A percentile compares a stretch with the other conserved stretches of the same genome.
Evolutionary conservation across 2,888 invertebrate species (phyloP).

Genomic region (Aspidapion aeneum): DNA sequence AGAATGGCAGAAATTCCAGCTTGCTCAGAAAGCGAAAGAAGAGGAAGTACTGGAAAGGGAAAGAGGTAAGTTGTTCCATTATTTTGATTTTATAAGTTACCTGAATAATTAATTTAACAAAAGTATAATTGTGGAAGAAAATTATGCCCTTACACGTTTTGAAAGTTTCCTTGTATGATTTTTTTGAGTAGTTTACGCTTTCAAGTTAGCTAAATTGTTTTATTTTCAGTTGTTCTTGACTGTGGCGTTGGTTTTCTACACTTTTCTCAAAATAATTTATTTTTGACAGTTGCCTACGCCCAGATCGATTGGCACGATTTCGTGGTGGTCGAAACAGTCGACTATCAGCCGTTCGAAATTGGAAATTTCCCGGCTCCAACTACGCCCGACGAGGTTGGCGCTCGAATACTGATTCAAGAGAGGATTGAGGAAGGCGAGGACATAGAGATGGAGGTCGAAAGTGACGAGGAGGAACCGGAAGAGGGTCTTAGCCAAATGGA

Average conservation of each 20-base stretch:
- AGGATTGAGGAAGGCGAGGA: slow-evolving; percentile 77
- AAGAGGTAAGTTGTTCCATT: slow-evolving; percentile 65
- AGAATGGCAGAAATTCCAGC: slow-evolving; percentile 95
- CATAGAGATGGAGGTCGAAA: slow-evolving; percentile 88
- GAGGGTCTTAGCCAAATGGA: slow-evolving; percentile 64
- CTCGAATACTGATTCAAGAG: slow-evolving; percentile 86
- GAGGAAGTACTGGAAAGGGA: slow-evolving; percentile 95
- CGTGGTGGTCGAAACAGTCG: slow-evolving; percentile 99
- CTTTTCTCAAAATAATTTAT: no score
- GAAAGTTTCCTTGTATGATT: background rate
- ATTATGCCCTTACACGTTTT: background rate
- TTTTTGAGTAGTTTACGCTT: no score
- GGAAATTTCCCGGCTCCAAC: slow-evolving; percentile 97
- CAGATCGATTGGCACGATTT: slow-evolving; percentile 99
- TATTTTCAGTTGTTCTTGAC: no score
- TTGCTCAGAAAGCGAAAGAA: slow-evolving; percentile 86
- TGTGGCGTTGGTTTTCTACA: no score
- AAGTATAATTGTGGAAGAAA: no score
- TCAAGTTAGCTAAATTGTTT: no score
- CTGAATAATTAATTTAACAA: no score
- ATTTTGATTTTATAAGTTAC: slow-evolving; percentile 1
- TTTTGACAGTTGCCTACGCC: slow-evolving; percentile 74
- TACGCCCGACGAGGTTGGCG: slow-evolving; percentile 95
- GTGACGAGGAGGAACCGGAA: slow-evolving; percentile 60
- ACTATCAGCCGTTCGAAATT: slow-evolving; percentile 94